These are phyloP conservation scores for Spodoptera frugiperda DNA, from an alignment of 1,140 invertebrate species.

Conservation along the genomic window DNA sequence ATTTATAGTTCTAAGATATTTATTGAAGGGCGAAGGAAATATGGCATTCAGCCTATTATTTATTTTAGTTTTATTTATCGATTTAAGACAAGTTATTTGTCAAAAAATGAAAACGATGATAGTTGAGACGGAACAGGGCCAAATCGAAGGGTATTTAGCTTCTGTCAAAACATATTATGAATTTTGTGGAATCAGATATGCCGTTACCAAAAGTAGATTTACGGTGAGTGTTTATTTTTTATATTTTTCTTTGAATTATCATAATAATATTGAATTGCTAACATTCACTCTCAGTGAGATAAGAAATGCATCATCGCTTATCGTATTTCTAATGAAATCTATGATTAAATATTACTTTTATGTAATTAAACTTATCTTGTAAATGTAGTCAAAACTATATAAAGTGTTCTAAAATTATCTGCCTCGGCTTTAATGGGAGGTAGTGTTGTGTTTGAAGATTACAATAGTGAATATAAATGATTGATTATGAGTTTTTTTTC, in stretches of 20 bases:
- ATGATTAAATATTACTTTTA: no score
- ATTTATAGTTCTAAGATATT: constrained; percentile 26
- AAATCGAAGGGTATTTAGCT: constrained; percentile 72
- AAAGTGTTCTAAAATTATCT: no score
- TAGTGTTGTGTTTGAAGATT: no score
- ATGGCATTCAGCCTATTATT: constrained; percentile 22
- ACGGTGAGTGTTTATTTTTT: constrained; percentile 15
- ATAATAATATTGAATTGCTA: neutral
- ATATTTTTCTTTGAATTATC: neutral
- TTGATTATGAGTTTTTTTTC: no score
- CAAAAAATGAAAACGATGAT: constrained; percentile 58
- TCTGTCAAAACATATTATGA: constrained; percentile 70
- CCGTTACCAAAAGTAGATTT: constrained; percentile 54
- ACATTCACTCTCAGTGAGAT: no score
- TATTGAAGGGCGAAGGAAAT: constrained; percentile 32
- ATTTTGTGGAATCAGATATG: constrained; percentile 77
- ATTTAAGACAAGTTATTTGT: constrained; percentile 3
- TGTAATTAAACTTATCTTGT: neutral
- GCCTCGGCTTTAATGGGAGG: no score
- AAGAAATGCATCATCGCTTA: no score
- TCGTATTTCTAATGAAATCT: no score
- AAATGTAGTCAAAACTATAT: no score
- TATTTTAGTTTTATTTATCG: constrained; percentile 5
- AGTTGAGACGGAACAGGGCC: constrained; percentile 71
- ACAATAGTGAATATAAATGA: no score